phyloP scores from a whole-genome alignment of 2,888 invertebrate genomes.

The Diplolepis rosae region DNA sequence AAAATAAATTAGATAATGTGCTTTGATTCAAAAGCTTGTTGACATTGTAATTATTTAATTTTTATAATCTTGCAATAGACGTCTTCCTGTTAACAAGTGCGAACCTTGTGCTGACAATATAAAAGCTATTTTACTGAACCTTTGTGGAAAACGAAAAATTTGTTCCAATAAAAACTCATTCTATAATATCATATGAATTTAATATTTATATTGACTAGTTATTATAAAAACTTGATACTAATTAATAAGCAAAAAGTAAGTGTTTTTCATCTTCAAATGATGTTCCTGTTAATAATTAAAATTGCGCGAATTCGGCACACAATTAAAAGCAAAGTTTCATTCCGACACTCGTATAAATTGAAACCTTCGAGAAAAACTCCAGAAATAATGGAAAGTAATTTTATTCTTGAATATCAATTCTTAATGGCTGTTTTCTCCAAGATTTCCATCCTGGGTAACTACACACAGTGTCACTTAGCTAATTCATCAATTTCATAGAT shows the following conservation, averaged over 20 bases:
- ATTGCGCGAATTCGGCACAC: background rate
- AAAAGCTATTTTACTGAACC: conserved; percentile 61
- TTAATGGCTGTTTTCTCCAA: background rate
- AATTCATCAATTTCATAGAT: background rate
- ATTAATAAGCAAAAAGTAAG: background rate
- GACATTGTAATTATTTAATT: conserved; percentile 49
- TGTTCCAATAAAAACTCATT: conserved; percentile 44
- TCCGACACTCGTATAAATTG: background rate
- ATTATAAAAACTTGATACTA: background rate
- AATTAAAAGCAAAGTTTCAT: background rate
- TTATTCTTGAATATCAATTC: background rate
- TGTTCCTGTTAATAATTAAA: conserved; percentile 5
- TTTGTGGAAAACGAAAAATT: conserved; percentile 57
- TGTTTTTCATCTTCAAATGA: conserved; percentile 19
- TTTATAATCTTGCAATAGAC: conserved; percentile 67
- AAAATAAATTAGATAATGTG: conserved; percentile 26
- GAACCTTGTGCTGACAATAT: conserved; percentile 70
- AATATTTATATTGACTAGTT: background rate
- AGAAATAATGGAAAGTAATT: background rate
- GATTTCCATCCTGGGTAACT: background rate
- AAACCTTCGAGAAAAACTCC: background rate
- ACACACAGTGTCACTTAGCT: background rate
- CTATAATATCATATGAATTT: conserved; percentile 3
- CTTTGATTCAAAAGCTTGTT: conserved; percentile 23
- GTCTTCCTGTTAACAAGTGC: conserved; percentile 70